Evolutionary conservation across 2,113 vertebrate genomes (phyloP).

Genomic region (Entelurus aequoreus): DNA sequence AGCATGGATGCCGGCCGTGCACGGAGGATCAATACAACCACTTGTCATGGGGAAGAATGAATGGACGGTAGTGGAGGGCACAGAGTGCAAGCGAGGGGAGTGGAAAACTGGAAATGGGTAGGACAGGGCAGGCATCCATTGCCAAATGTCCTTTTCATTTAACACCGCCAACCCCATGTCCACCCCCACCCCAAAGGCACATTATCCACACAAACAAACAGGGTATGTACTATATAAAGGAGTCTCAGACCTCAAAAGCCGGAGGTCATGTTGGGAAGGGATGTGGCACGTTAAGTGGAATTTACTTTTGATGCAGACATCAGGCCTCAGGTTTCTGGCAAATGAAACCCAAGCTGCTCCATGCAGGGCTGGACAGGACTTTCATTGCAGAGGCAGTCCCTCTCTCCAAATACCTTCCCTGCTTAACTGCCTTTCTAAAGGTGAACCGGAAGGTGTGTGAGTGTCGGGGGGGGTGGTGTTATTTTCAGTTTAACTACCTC

Average conservation of each 20-base stretch:
- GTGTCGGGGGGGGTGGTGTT: conserved; percentile 5
- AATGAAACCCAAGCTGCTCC: conserved; percentile 57
- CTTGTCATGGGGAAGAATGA: conserved; percentile 29
- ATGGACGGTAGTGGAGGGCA: neutral
- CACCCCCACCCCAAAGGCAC: conserved; percentile 39
- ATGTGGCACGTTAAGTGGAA: conserved; percentile 73
- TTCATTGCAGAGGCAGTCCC: conserved; percentile 43
- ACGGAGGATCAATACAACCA: conserved; percentile 40
- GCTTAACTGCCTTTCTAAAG: conserved; percentile 51
- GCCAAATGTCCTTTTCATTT: conserved; percentile 25
- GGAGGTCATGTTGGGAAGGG: conserved; percentile 57
- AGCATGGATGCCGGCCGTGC: conserved; percentile 25
- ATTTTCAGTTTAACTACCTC: conserved; percentile 7
- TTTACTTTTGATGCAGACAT: conserved; percentile 74
- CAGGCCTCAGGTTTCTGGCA: conserved; percentile 62
- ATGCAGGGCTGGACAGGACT: conserved; percentile 47
- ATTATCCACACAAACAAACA: conserved; percentile 59
- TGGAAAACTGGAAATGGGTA: conserved; percentile 49
- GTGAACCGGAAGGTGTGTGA: neutral
- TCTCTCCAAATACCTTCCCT: conserved; percentile 53
- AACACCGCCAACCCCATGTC: conserved; percentile 7
- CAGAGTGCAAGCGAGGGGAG: conserved; percentile 22
- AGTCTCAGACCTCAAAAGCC: conserved; percentile 44
- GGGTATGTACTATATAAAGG: conserved; percentile 68
- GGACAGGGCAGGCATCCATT: conserved; percentile 20